Evolutionary conservation across 2,113 vertebrate genomes (phyloP), one percentile per base, ranked within the genome.

Genomic region (Otocyon megalotis): DNA sequence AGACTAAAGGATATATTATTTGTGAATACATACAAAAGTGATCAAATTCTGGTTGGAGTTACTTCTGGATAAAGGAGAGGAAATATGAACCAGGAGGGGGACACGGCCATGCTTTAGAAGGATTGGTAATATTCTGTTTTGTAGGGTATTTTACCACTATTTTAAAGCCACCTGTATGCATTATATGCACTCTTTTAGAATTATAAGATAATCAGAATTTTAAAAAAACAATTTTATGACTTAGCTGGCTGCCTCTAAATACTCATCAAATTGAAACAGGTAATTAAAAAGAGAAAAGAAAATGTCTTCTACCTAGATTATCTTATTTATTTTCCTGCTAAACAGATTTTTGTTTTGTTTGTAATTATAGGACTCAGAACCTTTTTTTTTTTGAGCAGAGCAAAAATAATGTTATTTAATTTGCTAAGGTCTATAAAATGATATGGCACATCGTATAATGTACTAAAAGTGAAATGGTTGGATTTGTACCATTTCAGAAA

Each of bases 331-430:
- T 88, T 53, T 28, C 35, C 80, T 60, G 26, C 69, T 71, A 60
- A 76, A 74, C 11, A 90, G 16, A 32, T 87, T 80, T 80, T 72
- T 32, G 35, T 80, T 93, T 93, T 67, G 37, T 82, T 96, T 89
- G n/a, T 72, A 69, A 63, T 74, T 77, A 4, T 24, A 82, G 30
- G 58, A 20, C 65, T 93, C n/a, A 35, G 48, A 8, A 17, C 14
- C 19, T 90, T 81, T 74, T 43, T 43, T 43, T 43, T 43, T 43
- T 43, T 43, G 43, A 43, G 43, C 7, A 43, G 43, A 43, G 43
- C 43, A 43, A 43, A 43, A 43, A 43, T 43, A 43, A 43, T 43
- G 43, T 43, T 43, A 43, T 43, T 43, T 43, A 43, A 43, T 43
- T 43, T 43, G 43, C 43, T 43, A 43, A 43, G 43, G 6, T 43